These are phyloP conservation scores for Noctua janthe DNA, from an alignment of 2,888 invertebrate genomes.

Conservation along the genomic window DNA sequence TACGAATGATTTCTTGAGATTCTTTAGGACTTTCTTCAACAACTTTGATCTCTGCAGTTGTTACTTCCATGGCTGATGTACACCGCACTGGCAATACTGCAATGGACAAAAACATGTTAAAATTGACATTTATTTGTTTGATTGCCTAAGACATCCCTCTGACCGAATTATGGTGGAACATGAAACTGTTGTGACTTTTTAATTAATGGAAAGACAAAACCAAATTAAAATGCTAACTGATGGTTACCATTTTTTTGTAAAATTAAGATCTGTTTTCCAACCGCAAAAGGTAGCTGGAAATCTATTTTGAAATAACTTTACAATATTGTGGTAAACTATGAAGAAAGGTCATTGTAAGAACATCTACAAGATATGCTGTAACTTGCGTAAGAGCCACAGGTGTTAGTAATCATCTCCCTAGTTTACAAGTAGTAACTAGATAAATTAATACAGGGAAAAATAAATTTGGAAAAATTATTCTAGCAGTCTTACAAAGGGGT, in stretches of 20 bases:
- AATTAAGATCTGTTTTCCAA: too few species aligned
- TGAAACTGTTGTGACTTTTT: background rate
- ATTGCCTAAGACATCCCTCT: background rate
- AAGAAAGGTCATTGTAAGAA: too few species aligned
- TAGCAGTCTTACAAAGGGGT: too few species aligned
- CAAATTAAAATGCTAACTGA: background rate
- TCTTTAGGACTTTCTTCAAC: slow-evolving; percentile 57
- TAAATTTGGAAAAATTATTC: too few species aligned
- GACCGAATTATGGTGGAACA: background rate
- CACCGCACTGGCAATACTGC: slow-evolving; percentile 70
- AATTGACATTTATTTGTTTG: background rate
- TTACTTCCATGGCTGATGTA: slow-evolving; percentile 73
- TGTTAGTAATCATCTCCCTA: too few species aligned
- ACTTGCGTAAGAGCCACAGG: too few species aligned
- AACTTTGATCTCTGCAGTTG: slow-evolving; percentile 66
- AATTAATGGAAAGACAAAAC: background rate
- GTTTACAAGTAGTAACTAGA: too few species aligned
- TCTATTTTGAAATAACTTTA: too few species aligned
- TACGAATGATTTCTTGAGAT: slow-evolving; percentile 71
- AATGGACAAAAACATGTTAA: slow-evolving; percentile 22
- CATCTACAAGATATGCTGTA: too few species aligned
- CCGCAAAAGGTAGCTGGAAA: too few species aligned
- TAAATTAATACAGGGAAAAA: too few species aligned
- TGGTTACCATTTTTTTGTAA: background rate
- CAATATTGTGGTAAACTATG: too few species aligned